Percentiles rank a stretch among this genome's conserved stretches.
These are phyloP conservation scores for Cladorhizidae sp. DNA, from an alignment of 37 sponge, comb jelly and placozoan species.

Conservation along the genomic window DNA sequence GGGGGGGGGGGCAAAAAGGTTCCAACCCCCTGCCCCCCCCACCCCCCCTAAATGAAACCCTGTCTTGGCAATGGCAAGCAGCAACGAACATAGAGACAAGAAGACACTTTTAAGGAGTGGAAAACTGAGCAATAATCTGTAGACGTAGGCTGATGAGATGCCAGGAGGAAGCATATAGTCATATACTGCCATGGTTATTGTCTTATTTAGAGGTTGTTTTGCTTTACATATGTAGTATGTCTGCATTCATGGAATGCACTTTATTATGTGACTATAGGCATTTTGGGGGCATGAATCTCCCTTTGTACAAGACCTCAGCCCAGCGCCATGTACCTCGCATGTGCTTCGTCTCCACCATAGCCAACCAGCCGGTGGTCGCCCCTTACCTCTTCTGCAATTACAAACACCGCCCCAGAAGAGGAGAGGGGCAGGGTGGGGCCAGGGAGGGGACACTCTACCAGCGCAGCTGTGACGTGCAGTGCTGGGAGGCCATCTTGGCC, in stretches of 20 bases:
- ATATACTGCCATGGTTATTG: too few relatives aligned
- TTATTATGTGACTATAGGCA: neutral
- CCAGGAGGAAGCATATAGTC: too few relatives aligned
- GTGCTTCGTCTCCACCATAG: slow-evolving; percentile 73
- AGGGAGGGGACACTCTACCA: slow-evolving; percentile 44
- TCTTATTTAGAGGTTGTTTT: too few relatives aligned
- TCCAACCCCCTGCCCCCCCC: too few relatives aligned
- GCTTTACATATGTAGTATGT: neutral
- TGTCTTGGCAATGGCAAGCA: too few relatives aligned
- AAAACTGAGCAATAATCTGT: too few relatives aligned
- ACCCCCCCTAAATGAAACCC: too few relatives aligned
- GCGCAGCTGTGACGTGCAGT: slow-evolving; percentile 27
- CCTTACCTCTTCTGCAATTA: slow-evolving; percentile 90
- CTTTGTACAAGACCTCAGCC: slow-evolving; percentile 41
- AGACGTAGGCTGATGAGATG: too few relatives aligned
- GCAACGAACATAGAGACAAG: too few relatives aligned
- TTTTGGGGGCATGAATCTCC: neutral
- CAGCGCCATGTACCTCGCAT: slow-evolving; percentile 49
- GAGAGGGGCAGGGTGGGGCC: neutral
- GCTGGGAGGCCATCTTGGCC: slow-evolving; percentile 85
- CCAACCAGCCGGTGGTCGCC: slow-evolving; percentile 62
- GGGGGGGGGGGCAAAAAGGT: too few relatives aligned
- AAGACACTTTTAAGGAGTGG: too few relatives aligned
- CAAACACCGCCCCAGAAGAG: slow-evolving; percentile 46
- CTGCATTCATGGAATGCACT: neutral